Percentiles rank a stretch among this genome's conserved stretches.
Conservation (phyloP, 2,888 invertebrate species). For the Coronaproctus castanopsis region DNA sequence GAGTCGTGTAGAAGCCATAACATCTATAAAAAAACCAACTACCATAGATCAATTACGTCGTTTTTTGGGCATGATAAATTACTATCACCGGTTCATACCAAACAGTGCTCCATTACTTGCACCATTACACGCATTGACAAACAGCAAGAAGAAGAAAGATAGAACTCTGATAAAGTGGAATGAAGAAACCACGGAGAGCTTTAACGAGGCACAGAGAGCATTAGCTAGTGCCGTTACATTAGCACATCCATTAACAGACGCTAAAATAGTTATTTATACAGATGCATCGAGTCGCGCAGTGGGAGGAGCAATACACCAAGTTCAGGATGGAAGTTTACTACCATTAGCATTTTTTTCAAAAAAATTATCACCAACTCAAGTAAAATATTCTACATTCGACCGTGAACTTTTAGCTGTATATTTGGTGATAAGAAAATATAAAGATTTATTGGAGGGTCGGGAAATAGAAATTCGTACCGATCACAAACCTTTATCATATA, state of each 20-base stretch:
- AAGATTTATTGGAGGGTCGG: too few species aligned
- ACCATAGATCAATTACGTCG: conserved; percentile 12
- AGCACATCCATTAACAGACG: conserved; percentile 22
- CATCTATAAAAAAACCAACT: conserved; percentile 16
- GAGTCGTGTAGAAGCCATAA: conserved; percentile 23
- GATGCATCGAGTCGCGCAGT: conserved; percentile 26
- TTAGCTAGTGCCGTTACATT: conserved; percentile 23
- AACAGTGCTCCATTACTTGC: conserved; percentile 12
- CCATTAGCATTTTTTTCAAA: conserved; percentile 16
- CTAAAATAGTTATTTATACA: conserved; percentile 21
- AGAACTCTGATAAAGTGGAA: conserved; percentile 18
- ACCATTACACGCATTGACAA: conserved; percentile 6
- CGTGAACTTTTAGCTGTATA: too few species aligned
- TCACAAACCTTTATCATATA: too few species aligned
- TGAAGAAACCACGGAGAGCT: conserved; percentile 17
- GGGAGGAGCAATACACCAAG: conserved; percentile 26
- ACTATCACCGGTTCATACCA: conserved; percentile 13
- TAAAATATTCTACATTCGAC: too few species aligned
- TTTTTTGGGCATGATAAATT: conserved; percentile 17
- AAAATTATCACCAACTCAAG: too few species aligned
- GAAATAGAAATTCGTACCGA: too few species aligned
- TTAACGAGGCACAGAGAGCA: conserved; percentile 21
- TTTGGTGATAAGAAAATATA: too few species aligned
- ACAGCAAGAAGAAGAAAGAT: conserved; percentile 16
- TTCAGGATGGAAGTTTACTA: conserved; percentile 2